Conservation (phyloP, 37 sponge, comb jelly and placozoan species). For the Haliclona indistincta region DNA sequence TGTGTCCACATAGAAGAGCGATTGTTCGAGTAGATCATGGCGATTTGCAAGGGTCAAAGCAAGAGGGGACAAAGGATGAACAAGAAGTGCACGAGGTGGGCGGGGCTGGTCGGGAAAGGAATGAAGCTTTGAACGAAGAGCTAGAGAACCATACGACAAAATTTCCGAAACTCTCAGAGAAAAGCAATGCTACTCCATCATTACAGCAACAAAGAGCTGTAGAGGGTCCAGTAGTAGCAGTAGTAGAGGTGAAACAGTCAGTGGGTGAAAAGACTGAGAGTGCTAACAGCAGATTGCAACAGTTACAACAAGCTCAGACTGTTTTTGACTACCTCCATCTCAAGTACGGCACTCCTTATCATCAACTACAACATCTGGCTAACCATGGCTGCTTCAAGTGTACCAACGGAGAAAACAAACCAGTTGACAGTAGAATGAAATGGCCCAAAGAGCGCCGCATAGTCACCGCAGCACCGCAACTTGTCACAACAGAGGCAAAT, state of each 20-base stretch:
- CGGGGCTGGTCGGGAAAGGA: constrained; percentile 32
- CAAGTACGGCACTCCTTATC: constrained; percentile 34
- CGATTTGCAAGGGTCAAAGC: no score
- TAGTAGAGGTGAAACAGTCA: background rate
- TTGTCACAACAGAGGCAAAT: background rate
- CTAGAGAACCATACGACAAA: background rate
- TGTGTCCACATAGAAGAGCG: no score
- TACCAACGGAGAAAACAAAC: background rate
- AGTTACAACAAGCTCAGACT: background rate
- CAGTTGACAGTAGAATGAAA: background rate
- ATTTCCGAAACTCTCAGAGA: background rate
- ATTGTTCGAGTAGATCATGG: no score
- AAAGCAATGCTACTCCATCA: background rate
- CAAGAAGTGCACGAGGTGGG: constrained; percentile 40
- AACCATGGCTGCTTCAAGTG: background rate
- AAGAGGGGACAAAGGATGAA: no score
- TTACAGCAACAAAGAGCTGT: background rate
- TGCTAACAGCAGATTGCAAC: background rate
- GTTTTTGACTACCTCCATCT: constrained; percentile 8
- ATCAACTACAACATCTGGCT: constrained; percentile 18
- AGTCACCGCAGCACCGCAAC: background rate
- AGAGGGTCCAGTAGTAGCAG: background rate
- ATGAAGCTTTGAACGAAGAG: background rate
- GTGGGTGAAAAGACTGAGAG: background rate
- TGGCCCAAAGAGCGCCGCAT: constrained; percentile 31